These are phyloP conservation scores for Helarctos malayanus DNA, from an alignment of 2,797 vertebrate genomes.

Conservation along the genomic window DNA sequence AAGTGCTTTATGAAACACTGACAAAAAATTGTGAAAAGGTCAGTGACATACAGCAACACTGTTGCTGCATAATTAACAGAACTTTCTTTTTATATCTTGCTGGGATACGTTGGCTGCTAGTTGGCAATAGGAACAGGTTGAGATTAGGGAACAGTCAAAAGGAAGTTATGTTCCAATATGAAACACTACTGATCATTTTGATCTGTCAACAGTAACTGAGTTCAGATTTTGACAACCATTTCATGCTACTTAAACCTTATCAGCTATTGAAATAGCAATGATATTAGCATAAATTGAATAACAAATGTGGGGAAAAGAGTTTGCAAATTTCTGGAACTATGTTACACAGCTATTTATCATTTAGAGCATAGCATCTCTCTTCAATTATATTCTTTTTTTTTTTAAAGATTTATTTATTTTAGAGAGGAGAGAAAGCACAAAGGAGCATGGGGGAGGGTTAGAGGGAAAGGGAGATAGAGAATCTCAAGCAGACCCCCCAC, in stretches of 20 bases:
- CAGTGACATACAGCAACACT: constrained; percentile 23
- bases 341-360: neutral
- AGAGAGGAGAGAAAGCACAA: neutral
- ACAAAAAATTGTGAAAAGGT: constrained; percentile 77
- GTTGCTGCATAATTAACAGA: constrained; percentile 71
- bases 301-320: neutral
- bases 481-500: neutral
- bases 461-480: neutral
- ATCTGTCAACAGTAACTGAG: neutral
- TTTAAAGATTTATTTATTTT: neutral
- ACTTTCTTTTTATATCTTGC: constrained; percentile 55
- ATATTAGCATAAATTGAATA: neutral
- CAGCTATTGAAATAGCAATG: neutral
- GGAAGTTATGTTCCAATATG: constrained; percentile 53
- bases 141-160: constrained; percentile 72
- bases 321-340: neutral
- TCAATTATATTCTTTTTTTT: neutral
- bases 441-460: neutral
- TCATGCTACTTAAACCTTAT: constrained; percentile 16
- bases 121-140: constrained; percentile 71
- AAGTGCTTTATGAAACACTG: constrained; percentile 72
- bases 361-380: neutral
- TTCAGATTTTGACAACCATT: constrained; percentile 30
- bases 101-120: constrained; percentile 43
- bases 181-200: neutral